phyloP scores from a whole-genome alignment of 2,888 invertebrate species.

The Disparrhopalites patrizii region DNA sequence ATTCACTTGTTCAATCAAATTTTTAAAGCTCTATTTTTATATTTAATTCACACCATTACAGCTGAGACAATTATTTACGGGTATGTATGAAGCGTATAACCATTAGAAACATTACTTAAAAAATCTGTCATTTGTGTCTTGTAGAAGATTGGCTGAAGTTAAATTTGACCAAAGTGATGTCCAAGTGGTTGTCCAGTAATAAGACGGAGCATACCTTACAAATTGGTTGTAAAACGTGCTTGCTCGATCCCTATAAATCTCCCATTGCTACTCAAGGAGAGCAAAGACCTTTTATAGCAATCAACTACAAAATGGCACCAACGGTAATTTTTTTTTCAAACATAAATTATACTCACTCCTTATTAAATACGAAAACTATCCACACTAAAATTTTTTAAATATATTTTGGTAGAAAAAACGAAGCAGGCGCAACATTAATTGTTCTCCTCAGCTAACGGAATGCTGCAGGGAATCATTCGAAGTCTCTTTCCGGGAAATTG shows the following conservation, averaged over 20 bases:
- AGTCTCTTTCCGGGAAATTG: slow-evolving; percentile 76
- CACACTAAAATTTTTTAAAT: background rate
- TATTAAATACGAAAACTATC: background rate
- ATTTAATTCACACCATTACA: no score
- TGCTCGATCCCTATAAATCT: slow-evolving; percentile 59
- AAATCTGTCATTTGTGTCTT: no score
- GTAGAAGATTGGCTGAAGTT: slow-evolving; percentile 69
- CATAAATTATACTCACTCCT: background rate
- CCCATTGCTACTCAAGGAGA: slow-evolving; percentile 56
- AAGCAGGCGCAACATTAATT: slow-evolving; percentile 64
- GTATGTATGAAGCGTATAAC: no score
- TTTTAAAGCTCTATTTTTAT: no score
- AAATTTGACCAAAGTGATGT: slow-evolving; percentile 58
- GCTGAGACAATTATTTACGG: no score
- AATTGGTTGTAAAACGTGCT: slow-evolving; percentile 72
- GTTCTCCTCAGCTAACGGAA: slow-evolving; percentile 65
- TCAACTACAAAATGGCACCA: slow-evolving; percentile 57
- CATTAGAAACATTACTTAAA: no score
- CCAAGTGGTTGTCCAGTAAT: slow-evolving; percentile 50
- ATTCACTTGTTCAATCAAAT: no score
- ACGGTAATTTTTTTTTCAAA: slow-evolving; percentile 4
- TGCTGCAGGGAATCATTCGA: slow-evolving; percentile 79
- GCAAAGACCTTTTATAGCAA: slow-evolving; percentile 67
- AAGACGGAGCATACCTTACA: slow-evolving; percentile 65
- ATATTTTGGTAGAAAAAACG: slow-evolving; percentile 58